phyloP scores from a whole-genome alignment of 2,888 invertebrate genomes.

The Lottia gigantea region DNA sequence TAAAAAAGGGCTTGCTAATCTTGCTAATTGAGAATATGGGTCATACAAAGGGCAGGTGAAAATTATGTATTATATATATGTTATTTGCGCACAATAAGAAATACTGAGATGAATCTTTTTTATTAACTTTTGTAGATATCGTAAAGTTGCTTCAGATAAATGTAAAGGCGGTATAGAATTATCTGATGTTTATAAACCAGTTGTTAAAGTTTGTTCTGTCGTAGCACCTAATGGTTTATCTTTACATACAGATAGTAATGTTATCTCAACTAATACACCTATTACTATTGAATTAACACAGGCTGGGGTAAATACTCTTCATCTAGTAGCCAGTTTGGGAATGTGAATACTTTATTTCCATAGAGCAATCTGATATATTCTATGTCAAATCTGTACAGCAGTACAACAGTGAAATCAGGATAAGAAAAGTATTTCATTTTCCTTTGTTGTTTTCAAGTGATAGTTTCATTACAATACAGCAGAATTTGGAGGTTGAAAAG shows the following conservation, averaged over 20 bases:
- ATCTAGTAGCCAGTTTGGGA: too few species aligned
- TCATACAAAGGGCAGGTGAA: not conserved
- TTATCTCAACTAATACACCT: conserved; percentile 37
- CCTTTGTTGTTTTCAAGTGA: too few species aligned
- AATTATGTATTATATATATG: not conserved
- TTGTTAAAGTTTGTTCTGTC: conserved; percentile 45
- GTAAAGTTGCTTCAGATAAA: conserved; percentile 54
- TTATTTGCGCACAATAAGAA: not conserved
- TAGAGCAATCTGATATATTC: too few species aligned
- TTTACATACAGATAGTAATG: conserved; percentile 34
- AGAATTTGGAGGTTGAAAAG: not conserved
- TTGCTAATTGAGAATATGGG: too few species aligned
- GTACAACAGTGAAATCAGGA: too few species aligned
- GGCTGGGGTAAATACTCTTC: conserved; percentile 39
- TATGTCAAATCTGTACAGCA: too few species aligned
- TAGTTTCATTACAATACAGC: not conserved
- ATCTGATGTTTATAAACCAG: conserved; percentile 32
- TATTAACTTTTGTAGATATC: conserved; percentile 43
- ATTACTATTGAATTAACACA: conserved; percentile 48
- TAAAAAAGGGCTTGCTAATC: too few species aligned
- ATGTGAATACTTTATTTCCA: too few species aligned
- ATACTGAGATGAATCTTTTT: not conserved
- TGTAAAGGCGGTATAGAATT: conserved; percentile 44
- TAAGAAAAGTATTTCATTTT: too few species aligned
- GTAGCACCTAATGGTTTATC: conserved; percentile 46